Base-by-base conservation (phyloP, 35 echinoderm and acorn worm genomes). In the Strongylocentrotus purpuratus region DNA sequence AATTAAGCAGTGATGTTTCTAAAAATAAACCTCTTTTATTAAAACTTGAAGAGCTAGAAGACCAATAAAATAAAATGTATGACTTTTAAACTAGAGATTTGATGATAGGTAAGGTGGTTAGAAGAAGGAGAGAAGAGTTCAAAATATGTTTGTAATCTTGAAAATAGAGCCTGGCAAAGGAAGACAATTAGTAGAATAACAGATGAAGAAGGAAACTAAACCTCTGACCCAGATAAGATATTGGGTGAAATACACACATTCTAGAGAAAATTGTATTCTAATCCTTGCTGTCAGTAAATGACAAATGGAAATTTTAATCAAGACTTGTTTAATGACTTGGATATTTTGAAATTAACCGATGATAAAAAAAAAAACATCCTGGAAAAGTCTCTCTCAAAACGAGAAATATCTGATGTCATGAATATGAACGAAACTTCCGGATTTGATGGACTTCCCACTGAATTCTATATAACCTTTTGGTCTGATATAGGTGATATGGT, bases 81-180 rank as follows among this genome's bases (percentile, higher is more conserved):
- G 94, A 95, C 86, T 95, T 86, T 86, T 70, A 95, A 87, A 95
- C 94, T 35, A 95, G 28, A 28, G 95, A 47, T 90, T 94, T 89
- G 47, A 96, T 96, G 5, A 96, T 96, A 31, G 52, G 92, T 92
- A 48, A 78, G 92, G 13, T 96, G 95, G 95, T n/a, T 96, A 47
- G 95, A 96, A 96, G 93, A 96, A 61, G 95, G 95, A 31, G 86
- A 96, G 59, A 96, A 94, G 31, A 94, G 86, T 61, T 61, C 93
- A 33, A 94, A 96, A 46, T 96, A 96, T 61, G 94, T 96, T 88
- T 94, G 92, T 88, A 94, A 94, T 90, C 28, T 96, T 0, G 93
- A 31, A 88, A 31, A 33, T 94, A 96, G 52, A 94, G n/a, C n/a
- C n/a, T n/a, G n/a, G n/a, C n/a, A n/a, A n/a, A n/a, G n/a, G n/a